A percentile compares a stretch with the other conserved stretches of the same genome.
phyloP scores from a whole-genome alignment of 2,113 vertebrate genomes.

The Mellivora capensis region DNA sequence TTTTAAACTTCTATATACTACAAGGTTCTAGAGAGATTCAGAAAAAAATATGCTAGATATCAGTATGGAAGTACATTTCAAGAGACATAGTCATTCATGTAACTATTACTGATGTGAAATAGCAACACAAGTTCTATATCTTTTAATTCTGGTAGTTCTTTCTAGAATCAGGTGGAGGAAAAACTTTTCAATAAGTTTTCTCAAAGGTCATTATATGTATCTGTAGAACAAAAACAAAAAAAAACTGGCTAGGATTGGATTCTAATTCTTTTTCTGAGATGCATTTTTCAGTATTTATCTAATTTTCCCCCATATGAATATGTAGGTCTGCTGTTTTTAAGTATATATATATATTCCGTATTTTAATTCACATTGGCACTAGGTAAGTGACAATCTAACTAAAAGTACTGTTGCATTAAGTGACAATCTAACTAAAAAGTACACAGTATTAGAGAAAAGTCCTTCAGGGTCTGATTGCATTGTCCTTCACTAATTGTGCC shows the following conservation, averaged over 20 bases:
- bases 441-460: conserved; percentile 36
- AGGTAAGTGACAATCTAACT: conserved; percentile 54
- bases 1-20: background rate
- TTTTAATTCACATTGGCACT: conserved; percentile 43
- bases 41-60: background rate
- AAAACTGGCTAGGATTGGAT: background rate
- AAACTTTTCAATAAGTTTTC: background rate
- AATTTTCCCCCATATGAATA: background rate
- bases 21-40: background rate
- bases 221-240: background rate
- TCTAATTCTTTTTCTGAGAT: background rate
- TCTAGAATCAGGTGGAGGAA: background rate
- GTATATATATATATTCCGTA: background rate
- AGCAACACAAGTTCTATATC: background rate
- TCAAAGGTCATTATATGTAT: background rate
- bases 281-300: background rate
- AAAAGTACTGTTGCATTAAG: too few species aligned
- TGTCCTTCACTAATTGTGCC: conserved; percentile 70
- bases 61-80: background rate
- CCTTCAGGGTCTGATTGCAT: conserved; percentile 73
- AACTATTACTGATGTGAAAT: background rate
- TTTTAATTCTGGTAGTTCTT: background rate
- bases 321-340: background rate
- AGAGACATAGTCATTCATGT: background rate
- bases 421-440: conserved; percentile 56